These are phyloP conservation scores for Phasia obesa DNA, from an alignment of 2,888 invertebrate species.

Conservation along the genomic window DNA sequence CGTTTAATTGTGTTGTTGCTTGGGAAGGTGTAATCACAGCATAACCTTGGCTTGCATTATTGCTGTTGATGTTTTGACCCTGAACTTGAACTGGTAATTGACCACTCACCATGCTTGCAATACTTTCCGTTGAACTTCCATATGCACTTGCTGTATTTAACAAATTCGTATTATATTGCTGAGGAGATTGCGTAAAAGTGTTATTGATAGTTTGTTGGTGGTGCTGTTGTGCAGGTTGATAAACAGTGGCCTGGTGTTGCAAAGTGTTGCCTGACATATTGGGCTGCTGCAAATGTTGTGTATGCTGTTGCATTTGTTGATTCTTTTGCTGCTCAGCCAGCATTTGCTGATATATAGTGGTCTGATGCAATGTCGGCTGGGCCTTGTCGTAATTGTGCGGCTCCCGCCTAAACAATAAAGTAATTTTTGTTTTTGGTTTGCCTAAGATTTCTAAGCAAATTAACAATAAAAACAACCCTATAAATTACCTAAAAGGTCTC, in stretches of 20 bases:
- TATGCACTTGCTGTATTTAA: constrained; percentile 49
- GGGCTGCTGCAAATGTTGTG: constrained; percentile 75
- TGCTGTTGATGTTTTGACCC: constrained; percentile 53
- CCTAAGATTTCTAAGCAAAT: constrained; percentile 47
- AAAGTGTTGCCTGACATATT: constrained; percentile 71
- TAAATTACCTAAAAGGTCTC: constrained; percentile 76
- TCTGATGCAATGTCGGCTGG: constrained; percentile 82
- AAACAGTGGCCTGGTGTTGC: constrained; percentile 72
- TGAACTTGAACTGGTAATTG: constrained; percentile 29
- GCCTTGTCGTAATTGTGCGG: constrained; percentile 83
- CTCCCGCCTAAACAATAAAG: constrained; percentile 77
- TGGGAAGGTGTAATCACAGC: constrained; percentile 34
- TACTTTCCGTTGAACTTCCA: constrained; percentile 55
- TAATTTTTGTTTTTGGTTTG: constrained; percentile 58
- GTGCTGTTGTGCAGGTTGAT: constrained; percentile 74
- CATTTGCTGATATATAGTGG: constrained; percentile 83
- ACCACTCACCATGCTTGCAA: constrained; percentile 52
- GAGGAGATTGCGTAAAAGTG: constrained; percentile 46
- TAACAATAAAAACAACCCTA: constrained; percentile 59
- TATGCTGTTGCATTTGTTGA: constrained; percentile 72
- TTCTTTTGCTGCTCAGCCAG: constrained; percentile 81
- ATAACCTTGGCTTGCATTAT: constrained; percentile 19
- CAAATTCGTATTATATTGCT: constrained; percentile 66
- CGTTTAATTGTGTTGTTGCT: constrained; percentile 28
- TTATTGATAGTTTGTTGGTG: constrained; percentile 59